Conservation (phyloP, 2,888 invertebrate species). For the Hyposoter dolosus region DNA sequence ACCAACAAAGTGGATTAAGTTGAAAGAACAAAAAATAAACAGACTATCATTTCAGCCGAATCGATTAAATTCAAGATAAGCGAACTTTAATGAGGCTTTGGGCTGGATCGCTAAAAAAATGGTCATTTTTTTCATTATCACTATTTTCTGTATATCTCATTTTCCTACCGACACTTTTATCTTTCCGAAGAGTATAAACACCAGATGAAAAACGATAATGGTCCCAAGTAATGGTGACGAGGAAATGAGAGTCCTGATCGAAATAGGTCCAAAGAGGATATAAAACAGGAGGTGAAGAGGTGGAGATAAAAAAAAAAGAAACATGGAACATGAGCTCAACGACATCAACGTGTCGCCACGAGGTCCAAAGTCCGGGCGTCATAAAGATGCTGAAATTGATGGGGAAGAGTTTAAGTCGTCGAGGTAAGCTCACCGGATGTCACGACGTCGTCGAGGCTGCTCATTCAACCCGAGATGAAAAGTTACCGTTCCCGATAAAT, state of each 20-base stretch:
- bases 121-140: neutral
- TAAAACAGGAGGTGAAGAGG: slow-evolving; percentile 10
- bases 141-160: neutral
- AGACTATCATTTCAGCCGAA: neutral
- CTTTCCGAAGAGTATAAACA: neutral
- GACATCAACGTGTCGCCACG: slow-evolving; percentile 28
- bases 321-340: slow-evolving; percentile 9
- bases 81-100: neutral
- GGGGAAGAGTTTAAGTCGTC: slow-evolving; percentile 13
- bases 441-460: slow-evolving; percentile 24
- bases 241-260: slow-evolving; percentile 28
- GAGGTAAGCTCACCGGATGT: slow-evolving; percentile 24
- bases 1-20: neutral
- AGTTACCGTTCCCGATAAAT: slow-evolving; percentile 42
- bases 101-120: neutral
- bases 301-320: slow-evolving; percentile 28
- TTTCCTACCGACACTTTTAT: neutral
- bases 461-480: slow-evolving; percentile 22
- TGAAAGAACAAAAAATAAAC: neutral
- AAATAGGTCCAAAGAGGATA: slow-evolving; percentile 13
- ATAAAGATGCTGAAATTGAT: slow-evolving; percentile 41
- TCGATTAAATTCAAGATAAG: too few relatives aligned
- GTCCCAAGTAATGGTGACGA: neutral
- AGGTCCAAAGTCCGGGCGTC: slow-evolving; percentile 31
- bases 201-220: slow-evolving; percentile 11